Evolutionary conservation across 2,113 vertebrate species (phyloP).

Genomic region (Setophaga petechia): DNA sequence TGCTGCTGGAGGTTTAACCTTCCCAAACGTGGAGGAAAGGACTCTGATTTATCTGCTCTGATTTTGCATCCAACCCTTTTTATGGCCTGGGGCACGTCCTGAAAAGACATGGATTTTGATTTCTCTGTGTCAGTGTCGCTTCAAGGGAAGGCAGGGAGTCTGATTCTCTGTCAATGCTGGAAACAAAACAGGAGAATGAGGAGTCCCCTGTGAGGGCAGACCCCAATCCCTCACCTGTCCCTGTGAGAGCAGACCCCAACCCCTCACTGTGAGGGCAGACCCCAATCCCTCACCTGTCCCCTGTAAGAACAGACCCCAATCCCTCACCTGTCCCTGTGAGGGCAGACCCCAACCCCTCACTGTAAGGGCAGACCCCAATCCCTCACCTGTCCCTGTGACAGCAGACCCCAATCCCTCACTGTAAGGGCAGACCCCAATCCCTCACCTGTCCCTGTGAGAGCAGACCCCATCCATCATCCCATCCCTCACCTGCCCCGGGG

Average conservation of each 20-base stretch:
- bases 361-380: no score
- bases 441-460: no score
- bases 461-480: no score
- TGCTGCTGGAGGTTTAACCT: background rate
- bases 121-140: background rate
- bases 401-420: no score
- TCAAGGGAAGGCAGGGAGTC: background rate
- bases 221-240: no score
- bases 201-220: background rate
- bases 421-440: no score
- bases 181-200: background rate
- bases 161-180: background rate
- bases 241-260: no score
- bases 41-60: background rate
- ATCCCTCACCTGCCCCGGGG: rapidly evolving
- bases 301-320: no score
- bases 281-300: no score
- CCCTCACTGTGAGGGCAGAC: no score
- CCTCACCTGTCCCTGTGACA: no score
- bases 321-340: rapidly evolving
- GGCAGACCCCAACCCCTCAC: background rate
- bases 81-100: background rate
- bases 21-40: background rate
- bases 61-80: background rate
- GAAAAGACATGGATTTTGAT: background rate